Percentiles rank a stretch among this genome's conserved stretches.
Conservation (phyloP, 2,113 vertebrate genomes). For the Emydocephalus ijimae region DNA sequence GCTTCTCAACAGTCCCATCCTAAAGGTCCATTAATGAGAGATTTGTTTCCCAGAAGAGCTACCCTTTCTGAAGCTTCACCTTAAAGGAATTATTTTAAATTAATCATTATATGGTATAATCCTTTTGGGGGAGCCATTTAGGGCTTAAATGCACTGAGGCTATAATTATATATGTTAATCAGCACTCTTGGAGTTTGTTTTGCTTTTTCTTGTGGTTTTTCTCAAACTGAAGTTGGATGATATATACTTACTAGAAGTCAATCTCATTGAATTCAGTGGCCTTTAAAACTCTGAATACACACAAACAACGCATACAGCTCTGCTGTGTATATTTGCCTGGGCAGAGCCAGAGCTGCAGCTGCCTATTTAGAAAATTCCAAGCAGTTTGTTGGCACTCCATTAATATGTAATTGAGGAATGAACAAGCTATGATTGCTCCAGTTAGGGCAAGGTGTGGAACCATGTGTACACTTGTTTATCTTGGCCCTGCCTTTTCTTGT, state of each 20-base stretch:
- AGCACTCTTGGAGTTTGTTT: not conserved
- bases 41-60: not conserved
- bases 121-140: not conserved
- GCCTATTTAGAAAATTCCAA: conserved; percentile 40
- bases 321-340: not conserved
- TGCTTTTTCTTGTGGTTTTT: not conserved
- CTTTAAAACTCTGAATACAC: not conserved
- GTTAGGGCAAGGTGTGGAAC: conserved; percentile 55
- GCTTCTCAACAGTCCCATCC: not conserved
- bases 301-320: not conserved
- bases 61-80: not conserved
- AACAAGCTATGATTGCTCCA: conserved; percentile 27
- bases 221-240: not conserved
- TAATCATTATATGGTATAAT: not conserved
- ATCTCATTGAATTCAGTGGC: not conserved
- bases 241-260: not conserved
- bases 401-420: conserved; percentile 41
- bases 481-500: conserved; percentile 43
- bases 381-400: conserved; percentile 26
- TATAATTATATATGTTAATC: not conserved
- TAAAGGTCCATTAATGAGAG: not conserved
- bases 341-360: not conserved
- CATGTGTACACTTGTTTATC: conserved; percentile 51
- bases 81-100: not conserved
- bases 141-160: not conserved